phyloP scores from a whole-genome alignment of 2,888 invertebrate species.

The Trypoxylon attenuatum region DNA sequence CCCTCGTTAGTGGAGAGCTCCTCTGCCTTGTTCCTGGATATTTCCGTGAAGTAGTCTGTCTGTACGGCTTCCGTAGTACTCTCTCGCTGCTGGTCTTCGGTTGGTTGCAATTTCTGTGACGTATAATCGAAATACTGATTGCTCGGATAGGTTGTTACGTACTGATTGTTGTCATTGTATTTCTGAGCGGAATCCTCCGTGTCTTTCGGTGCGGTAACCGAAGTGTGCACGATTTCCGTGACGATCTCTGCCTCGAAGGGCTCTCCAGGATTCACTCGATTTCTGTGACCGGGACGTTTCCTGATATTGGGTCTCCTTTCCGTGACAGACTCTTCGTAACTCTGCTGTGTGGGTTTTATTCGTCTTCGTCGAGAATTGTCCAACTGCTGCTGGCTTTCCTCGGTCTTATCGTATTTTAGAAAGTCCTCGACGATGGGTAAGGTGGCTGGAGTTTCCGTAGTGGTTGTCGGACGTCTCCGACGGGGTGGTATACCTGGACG shows the following conservation, averaged over 20 bases:
- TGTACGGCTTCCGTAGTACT: conserved; percentile 18
- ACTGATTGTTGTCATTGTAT: conserved; percentile 38
- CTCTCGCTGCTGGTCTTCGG: conserved; percentile 11
- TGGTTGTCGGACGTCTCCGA: conserved; percentile 59
- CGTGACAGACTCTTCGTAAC: conserved; percentile 37
- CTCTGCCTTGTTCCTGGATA: conserved; percentile 8
- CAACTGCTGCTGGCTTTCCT: conserved; percentile 31
- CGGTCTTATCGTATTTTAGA: conserved; percentile 55
- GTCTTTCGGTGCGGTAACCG: conserved; percentile 28
- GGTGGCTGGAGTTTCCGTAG: conserved; percentile 48
- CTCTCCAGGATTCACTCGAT: conserved; percentile 48
- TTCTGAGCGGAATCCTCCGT: conserved; percentile 23
- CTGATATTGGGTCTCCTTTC: conserved; percentile 50
- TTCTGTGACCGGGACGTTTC: conserved; percentile 56
- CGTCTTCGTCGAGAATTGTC: conserved; percentile 49
- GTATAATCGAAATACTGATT: conserved; percentile 42
- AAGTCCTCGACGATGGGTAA: conserved; percentile 38
- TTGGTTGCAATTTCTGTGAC: conserved; percentile 12
- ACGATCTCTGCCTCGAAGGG: conserved; percentile 55
- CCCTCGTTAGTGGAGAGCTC: conserved; percentile 21
- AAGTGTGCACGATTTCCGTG: conserved; percentile 45
- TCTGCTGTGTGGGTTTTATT: conserved; percentile 51
- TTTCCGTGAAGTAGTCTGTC: conserved; percentile 39
- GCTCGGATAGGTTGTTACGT: conserved; percentile 22
- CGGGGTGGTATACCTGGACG: conserved; percentile 56